Evolutionary conservation across 2,113 vertebrate species (phyloP), one percentile per base, ranked within the genome.

Genomic region (Hemiprocne comata): DNA sequence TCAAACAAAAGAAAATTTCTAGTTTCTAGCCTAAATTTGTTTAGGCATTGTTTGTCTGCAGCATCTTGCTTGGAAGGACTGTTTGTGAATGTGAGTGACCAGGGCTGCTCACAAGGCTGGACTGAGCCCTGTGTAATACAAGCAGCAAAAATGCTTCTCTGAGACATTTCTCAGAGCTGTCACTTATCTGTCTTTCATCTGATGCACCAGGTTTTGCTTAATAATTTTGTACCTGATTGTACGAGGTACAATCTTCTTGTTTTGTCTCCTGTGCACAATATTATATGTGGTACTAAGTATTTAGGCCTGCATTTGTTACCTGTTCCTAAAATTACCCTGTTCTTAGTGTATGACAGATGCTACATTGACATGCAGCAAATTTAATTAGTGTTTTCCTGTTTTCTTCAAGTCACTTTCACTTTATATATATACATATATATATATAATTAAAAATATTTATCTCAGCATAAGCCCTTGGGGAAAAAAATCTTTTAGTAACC

Each of bases 91-190:
- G 23, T 48, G 34, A 17, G 15, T 74, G 81, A 62, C 61, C 36
- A 50, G 40, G 6, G 17, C 58, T 73, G 53, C 40, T 60, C 1
- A 0, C 0, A 2, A 51, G 69, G 20, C 69, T 77, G 16, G 46
- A 9, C 26, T 34, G 64, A 50, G 36, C 29, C 18, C 60, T 0
- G 0, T 0, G 0, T 83, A 50, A n/a, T 11, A 5, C 0, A 1
- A 50, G 54, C 26, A 57, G 31, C 19, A 33, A 67, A 87, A 72
- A 38, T 46, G 26, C 53, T 94, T 80, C 31, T 62, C 51, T 29
- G 51, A 42, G 48, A 12, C 65, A 60, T 65, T 19, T 13, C n/a
- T 71, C n/a, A 60, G 42, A 78, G 34, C 57, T 38, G 1, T 57
- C 24, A 7, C 33, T 46, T 72, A 38, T 0, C 13, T 61, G 18